Evolutionary conservation across 2,888 invertebrate species (phyloP), one percentile per base, ranked within the genome.

Genomic region (Micropterix aruncella): DNA sequence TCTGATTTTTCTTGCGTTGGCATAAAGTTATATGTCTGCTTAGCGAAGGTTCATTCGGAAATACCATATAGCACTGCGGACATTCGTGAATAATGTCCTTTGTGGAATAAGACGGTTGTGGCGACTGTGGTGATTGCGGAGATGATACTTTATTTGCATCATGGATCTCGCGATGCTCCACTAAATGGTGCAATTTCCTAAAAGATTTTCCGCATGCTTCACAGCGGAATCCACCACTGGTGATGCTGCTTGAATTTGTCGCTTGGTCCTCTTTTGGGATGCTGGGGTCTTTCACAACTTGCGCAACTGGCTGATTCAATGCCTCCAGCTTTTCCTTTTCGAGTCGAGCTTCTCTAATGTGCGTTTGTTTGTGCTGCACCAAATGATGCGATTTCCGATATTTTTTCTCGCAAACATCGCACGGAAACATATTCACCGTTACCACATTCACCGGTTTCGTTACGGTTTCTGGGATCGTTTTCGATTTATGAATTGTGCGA

Each of bases 71-170:
- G 51, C 71, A 71, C 14, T 68, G 60, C 27, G 70, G 62, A 52
- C 71, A 71, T 54, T 71, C 71, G 42, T 71, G 71, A 52, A 71
- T 71, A 42, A 71, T 71, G 46, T 71, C 71, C 55, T 60, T 68
- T 12, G 70, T 65, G 2, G 68, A 67, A 18, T 69, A 52, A 1
- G 63, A 58, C 52, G 66, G 67, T 43, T 62, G 58, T 9, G 67
- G 65, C 7, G 54, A 45, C 3, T 50, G 42, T 2, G 58, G 9
- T 56, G 53, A 2, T 56, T 52, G 62, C 5, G 48, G 48, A 18
- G 51, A 49, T 3, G 39, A 42, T 59, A 57, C 19, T 63, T 40
- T 38, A 14, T 37, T 16, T 17, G 66, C 64, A 46, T 66, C 69
- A 42, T 71, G 71, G 2, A 68, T 68, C 52, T 70, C 70, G 48